Percentiles rank a stretch among this genome's conserved stretches.
Conservation (phyloP, 2,888 invertebrate species). For the Rhyacophila evoluta region DNA sequence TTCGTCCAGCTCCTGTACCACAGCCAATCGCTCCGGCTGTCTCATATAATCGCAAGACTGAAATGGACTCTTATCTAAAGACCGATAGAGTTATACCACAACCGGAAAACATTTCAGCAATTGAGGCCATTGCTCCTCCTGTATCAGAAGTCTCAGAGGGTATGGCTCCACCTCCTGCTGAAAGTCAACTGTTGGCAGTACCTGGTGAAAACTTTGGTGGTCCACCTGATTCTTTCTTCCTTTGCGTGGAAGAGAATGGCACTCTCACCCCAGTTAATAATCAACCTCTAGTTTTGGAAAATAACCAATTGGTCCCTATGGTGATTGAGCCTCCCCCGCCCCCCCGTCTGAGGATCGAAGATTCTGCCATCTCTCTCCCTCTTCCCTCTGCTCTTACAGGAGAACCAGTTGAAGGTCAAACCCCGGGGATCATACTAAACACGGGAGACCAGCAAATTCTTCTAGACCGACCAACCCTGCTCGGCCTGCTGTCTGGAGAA, state of each 20-base stretch:
- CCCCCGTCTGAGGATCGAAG: constrained; percentile 2
- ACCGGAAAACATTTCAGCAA: neutral
- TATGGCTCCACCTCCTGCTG: constrained; percentile 58
- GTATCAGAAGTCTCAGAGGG: constrained; percentile 32
- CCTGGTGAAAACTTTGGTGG: constrained; percentile 81
- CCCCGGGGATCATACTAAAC: constrained; percentile 59
- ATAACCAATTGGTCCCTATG: constrained; percentile 68
- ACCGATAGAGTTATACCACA: constrained; percentile 31
- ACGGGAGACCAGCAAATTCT: constrained; percentile 66
- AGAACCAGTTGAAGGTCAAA: constrained; percentile 54
- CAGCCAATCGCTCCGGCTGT: constrained; percentile 44
- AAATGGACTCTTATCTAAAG: constrained; percentile 51
- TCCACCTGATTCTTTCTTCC: constrained; percentile 78
- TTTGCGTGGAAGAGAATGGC: constrained; percentile 80
- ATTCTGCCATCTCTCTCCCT: constrained; percentile 54
- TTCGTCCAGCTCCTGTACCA: neutral
- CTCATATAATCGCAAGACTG: constrained; percentile 20
- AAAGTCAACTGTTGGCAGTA: constrained; percentile 78
- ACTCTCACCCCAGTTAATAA: constrained; percentile 80
- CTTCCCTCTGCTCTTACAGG: constrained; percentile 18
- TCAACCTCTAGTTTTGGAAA: constrained; percentile 71
- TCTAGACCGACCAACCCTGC: constrained; percentile 57
- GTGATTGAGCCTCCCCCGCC: constrained; percentile 56
- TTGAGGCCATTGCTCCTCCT: neutral
- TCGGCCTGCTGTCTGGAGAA: constrained; percentile 50